These are phyloP conservation scores for Botrylloides violaceus DNA, from an alignment of 23 tunicate species.

Conservation along the genomic window DNA sequence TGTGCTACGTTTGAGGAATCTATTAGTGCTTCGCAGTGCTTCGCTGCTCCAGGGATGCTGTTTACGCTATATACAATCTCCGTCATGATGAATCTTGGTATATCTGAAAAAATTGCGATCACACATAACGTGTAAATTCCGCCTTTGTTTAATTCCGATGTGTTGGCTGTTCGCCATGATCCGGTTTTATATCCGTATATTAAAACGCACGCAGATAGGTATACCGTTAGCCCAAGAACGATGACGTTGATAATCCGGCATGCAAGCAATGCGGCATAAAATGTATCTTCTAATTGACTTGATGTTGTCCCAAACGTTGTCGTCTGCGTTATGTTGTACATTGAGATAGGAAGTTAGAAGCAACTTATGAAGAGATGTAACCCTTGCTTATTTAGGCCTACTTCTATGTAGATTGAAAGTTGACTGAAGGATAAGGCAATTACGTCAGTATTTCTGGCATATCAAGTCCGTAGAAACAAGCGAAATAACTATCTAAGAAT, in stretches of 20 bases:
- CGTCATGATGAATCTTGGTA: background rate
- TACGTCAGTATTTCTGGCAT: too few species aligned
- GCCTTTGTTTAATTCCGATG: background rate
- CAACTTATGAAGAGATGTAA: too few species aligned
- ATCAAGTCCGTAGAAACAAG: too few species aligned
- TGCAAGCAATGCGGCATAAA: too few species aligned
- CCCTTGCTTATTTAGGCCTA: too few species aligned
- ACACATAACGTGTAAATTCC: background rate
- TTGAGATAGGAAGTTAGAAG: too few species aligned
- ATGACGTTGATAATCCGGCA: background rate
- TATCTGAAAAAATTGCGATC: background rate
- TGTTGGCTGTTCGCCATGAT: background rate
- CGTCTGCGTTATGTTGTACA: too few species aligned
- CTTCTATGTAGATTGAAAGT: too few species aligned
- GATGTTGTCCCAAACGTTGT: too few species aligned
- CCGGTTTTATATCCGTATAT: background rate
- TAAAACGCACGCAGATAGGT: background rate
- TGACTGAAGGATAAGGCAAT: too few species aligned
- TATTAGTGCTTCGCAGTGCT: background rate
- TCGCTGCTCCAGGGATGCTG: background rate
- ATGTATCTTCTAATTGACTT: too few species aligned
- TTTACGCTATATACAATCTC: background rate
- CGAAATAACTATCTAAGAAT: too few species aligned
- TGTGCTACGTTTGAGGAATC: background rate
- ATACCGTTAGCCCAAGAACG: background rate